Evolutionary conservation across 2,113 vertebrate genomes (phyloP).

Genomic region (Notarius quadriscutis): DNA sequence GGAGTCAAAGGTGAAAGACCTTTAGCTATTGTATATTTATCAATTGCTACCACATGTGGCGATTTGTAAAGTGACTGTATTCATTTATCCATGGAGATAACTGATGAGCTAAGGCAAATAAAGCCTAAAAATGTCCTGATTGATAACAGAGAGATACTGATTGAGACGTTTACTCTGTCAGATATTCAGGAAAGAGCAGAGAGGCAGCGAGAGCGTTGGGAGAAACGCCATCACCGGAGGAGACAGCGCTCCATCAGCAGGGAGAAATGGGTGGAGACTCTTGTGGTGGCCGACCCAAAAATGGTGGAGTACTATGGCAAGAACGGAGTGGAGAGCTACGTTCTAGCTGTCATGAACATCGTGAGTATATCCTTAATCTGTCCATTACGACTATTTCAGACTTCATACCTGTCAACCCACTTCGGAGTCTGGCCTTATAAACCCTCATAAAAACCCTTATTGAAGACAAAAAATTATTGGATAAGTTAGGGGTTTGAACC

Average conservation of each 20-base stretch:
- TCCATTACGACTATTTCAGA: background rate
- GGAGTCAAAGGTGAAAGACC: conserved; percentile 68
- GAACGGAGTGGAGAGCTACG: conserved; percentile 82
- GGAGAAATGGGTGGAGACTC: conserved; percentile 96
- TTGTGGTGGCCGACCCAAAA: conserved; percentile 93
- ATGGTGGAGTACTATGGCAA: conserved; percentile 92
- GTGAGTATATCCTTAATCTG: conserved; percentile 73
- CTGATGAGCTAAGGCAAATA: background rate
- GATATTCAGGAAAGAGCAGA: conserved; percentile 61
- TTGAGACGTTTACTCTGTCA: conserved; percentile 37
- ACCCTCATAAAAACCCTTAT: too few relatives aligned
- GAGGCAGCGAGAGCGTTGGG: conserved; percentile 76
- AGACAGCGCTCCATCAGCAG: conserved; percentile 84
- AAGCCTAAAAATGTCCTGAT: background rate
- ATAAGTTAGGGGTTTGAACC: too few relatives aligned
- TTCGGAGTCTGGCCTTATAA: too few relatives aligned
- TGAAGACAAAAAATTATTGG: too few relatives aligned
- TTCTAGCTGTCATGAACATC: conserved; percentile 97
- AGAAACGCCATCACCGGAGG: conserved; percentile 66
- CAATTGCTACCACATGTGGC: background rate
- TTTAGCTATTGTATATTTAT: background rate
- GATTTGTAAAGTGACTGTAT: background rate
- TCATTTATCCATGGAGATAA: background rate
- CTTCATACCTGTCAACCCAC: background rate
- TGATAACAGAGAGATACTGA: background rate